Percentiles rank a stretch among this genome's conserved stretches.
Evolutionary conservation across 2,113 vertebrate genomes (phyloP).

Genomic region (Semnornis frantzii): DNA sequence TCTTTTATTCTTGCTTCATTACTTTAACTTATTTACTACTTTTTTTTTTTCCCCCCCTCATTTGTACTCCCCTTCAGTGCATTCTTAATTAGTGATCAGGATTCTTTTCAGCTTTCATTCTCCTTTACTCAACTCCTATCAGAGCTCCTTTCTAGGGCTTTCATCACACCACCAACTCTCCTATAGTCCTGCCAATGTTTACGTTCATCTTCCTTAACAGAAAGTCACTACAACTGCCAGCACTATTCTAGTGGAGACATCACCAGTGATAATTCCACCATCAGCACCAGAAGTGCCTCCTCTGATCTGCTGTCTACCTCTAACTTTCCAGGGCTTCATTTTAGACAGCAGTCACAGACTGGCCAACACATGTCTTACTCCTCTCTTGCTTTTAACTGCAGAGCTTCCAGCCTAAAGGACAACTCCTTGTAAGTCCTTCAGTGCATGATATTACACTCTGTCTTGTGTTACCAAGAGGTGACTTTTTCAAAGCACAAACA

Average conservation of each 20-base stretch:
- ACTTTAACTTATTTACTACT: background rate
- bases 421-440: background rate
- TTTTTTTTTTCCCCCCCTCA: background rate
- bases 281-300: background rate
- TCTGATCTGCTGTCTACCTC: background rate
- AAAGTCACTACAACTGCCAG: background rate
- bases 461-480: background rate
- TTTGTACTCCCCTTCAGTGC: background rate
- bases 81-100: background rate
- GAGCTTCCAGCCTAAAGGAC: background rate
- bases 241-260: background rate
- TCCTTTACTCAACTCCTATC: background rate
- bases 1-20: background rate
- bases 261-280: background rate
- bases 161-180: background rate
- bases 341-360: fast-evolving
- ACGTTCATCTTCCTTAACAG: background rate
- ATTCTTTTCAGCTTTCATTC: background rate
- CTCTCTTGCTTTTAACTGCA: background rate
- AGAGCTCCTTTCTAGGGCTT: background rate
- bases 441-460: background rate
- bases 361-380: background rate
- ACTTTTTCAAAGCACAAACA: background rate
- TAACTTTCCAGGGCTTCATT: background rate
- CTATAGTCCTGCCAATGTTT: background rate